Evolutionary conservation across 2,888 invertebrate species (phyloP), one percentile per base, ranked within the genome.

Genomic region (Nomada hirtipes): DNA sequence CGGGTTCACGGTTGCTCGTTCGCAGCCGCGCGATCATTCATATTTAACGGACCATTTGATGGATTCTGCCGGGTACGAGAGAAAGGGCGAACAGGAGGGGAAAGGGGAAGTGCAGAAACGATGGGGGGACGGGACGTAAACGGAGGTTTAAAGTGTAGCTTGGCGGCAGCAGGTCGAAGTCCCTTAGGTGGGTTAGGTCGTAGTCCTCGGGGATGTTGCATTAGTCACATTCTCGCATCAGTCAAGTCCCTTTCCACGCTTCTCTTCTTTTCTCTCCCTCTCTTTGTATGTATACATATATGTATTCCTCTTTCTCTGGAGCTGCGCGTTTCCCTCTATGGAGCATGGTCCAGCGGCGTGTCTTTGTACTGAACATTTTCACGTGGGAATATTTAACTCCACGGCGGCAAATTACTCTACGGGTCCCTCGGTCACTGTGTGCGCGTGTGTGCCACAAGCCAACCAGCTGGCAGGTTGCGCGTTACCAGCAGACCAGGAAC

Each of bases 331-430:
- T n/a, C 55, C 7, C 20, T 20, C 55, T 23, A n/a, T 23, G 13
- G 4, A 9, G 18, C 59, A 29, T 29, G 59, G 50, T 18, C 53
- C 42, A 42, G 13, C 67, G 70, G 23, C 67, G 29, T 42, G 64
- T 68, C 79, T 72, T 74, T 53, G 23, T 69, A 29, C 64, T 55
- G 84, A 86, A 87, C 89, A 85, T 91, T 91, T 90, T 89, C 91
- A 88, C 91, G 84, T 87, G 91, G 91, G 91, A 91, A 91, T 91
- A 91, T 91, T 92, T 91, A 92, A 90, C 90, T 84, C 80, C 73
- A 72, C 74, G 82, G 68, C 70, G 85, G 86, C 88, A 88, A 89
- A 89, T 89, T 89, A 88, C 88, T 83, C 85, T 61, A 79, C 76
- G 79, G 69, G 73, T 75, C 83, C 36, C 76, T 67, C 74, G 88